These are phyloP conservation scores for Telenomus remus DNA, from an alignment of 1,140 invertebrate genomes.

Conservation along the genomic window DNA sequence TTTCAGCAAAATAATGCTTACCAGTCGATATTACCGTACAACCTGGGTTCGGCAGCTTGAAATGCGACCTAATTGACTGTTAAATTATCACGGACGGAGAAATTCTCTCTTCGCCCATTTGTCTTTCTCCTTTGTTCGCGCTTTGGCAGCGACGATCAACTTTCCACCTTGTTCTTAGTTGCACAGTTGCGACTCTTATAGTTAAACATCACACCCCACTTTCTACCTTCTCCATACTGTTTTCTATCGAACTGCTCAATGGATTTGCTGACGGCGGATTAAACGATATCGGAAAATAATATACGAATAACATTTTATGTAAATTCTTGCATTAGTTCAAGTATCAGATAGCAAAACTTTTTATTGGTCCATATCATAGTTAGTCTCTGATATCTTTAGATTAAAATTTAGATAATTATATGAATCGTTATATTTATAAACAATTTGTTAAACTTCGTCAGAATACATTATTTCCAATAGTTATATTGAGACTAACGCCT, in stretches of 20 bases:
- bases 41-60: slow-evolving; percentile 63
- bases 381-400: background rate
- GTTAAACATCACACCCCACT: slow-evolving; percentile 40
- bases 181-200: slow-evolving; percentile 30
- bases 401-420: slow-evolving; percentile 24
- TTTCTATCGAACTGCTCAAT: slow-evolving; percentile 7
- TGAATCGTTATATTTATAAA: slow-evolving; percentile 41
- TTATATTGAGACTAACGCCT: slow-evolving; percentile 56
- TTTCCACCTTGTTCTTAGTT: slow-evolving; percentile 53
- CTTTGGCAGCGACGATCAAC: slow-evolving; percentile 55
- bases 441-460: slow-evolving; percentile 56
- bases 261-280: background rate
- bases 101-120: slow-evolving; percentile 54
- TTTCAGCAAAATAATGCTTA: slow-evolving; percentile 73
- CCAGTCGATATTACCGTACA: slow-evolving; percentile 72
- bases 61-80: slow-evolving; percentile 72
- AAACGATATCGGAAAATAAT: too few species aligned
- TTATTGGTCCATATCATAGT: too few species aligned
- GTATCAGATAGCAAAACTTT: too few species aligned
- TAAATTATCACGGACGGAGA: slow-evolving; percentile 68
- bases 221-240: slow-evolving; percentile 4
- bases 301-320: too few species aligned
- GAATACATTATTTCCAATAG: slow-evolving; percentile 54
- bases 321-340: too few species aligned
- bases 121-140: slow-evolving; percentile 54